Base-by-base conservation (phyloP, 2,797 vertebrate genomes). In the Micromesistius poutassou region DNA sequence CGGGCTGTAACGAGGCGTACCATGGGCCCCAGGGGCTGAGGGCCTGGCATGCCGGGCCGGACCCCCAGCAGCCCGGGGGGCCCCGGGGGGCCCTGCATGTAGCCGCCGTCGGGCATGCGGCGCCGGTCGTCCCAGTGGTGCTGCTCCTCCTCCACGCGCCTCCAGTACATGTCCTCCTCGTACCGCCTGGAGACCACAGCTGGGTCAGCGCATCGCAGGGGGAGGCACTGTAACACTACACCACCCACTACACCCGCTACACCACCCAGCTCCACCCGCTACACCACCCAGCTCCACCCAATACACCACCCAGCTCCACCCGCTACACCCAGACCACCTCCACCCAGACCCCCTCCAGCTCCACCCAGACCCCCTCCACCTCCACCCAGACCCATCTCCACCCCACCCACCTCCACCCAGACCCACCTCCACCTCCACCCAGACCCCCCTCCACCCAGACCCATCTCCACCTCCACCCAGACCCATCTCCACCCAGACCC, bases 141-240 rank as follows among this genome's bases (percentile, higher is more conserved):
- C 25, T 98, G 97, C 28, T 99, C 97, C 82, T 98, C 97, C 81
- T 99, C 97, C 96, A 99, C 96, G 71, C 98, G 95, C 77, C 98
- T 95, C 97, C 98, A 99, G 90, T 98, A 99, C 97, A 99, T 98
- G 82, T 99, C 98, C 75, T 99, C 98, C 87, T 99, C 97, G 8
- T 99, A 99, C 3, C 97, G 95, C 79, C 98, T 99, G 40, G 40
- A 42, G 40, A 42, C 36, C 7, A 38, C 13, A 42, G 40, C 40
- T 16, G 12, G 3, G 14, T 42, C 40, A 42, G 10, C 14, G 3
- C 38, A 40, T 9, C 2, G 7, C 38, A 40, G 4, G 38, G 9
- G 9, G 13, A 35, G 33, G 33, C 33, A n/a, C n/a, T n/a, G n/a
- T n/a, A 2, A 10, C 36, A 38, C 5, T 38, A 38, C 5, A n/a